Conservation (phyloP, 2,797 vertebrate species). For the Tamandua tetradactyla region DNA sequence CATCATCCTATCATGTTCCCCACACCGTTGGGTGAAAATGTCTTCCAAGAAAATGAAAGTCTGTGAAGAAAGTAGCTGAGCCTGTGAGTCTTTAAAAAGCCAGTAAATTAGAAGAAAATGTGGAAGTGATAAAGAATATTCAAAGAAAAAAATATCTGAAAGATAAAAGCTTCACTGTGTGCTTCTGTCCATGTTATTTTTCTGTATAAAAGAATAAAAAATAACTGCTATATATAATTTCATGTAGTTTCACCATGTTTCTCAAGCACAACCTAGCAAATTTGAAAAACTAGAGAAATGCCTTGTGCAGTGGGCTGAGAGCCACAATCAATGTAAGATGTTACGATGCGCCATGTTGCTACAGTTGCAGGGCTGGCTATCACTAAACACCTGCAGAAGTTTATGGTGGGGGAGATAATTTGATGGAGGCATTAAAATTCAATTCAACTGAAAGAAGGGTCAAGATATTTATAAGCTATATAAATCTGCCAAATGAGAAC, state of each 20-base stretch:
- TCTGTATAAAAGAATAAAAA: neutral
- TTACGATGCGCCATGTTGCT: neutral
- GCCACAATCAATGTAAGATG: neutral
- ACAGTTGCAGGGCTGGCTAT: neutral
- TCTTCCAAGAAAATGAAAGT: neutral
- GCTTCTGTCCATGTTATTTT: neutral
- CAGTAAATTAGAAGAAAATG: neutral
- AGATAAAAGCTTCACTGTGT: neutral
- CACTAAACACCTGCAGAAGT: neutral
- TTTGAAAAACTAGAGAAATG: neutral
- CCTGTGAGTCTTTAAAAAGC: neutral
- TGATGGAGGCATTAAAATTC: neutral
- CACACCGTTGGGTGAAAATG: neutral
- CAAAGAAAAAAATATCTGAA: constrained; percentile 11
- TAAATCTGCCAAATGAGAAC: neutral
- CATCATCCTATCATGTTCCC: neutral
- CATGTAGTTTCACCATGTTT: neutral
- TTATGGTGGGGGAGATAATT: neutral
- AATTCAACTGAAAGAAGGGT: neutral
- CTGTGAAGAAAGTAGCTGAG: neutral
- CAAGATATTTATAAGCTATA: neutral
- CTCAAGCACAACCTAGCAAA: neutral
- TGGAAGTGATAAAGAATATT: neutral
- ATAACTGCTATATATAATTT: neutral
- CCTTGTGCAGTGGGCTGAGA: neutral